Percentiles rank a stretch among this genome's conserved stretches.
Conservation (phyloP, 1,140 invertebrate species). For the Spodoptera frugiperda region DNA sequence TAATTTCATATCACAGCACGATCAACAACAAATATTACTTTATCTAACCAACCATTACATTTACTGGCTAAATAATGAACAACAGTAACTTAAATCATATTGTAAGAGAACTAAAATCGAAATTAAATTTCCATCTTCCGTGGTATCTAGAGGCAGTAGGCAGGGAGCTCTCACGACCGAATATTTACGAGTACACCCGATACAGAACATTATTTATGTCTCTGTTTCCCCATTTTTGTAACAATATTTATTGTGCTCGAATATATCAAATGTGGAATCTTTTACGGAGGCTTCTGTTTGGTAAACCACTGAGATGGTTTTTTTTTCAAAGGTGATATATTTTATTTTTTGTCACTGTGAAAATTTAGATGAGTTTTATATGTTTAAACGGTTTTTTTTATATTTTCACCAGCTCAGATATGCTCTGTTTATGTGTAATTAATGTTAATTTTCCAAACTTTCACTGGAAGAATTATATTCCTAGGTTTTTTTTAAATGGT, state of each 20-base stretch:
- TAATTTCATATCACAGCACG: no score
- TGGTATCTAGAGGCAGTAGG: conserved; percentile 29
- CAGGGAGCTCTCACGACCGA: conserved; percentile 55
- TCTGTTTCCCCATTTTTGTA: conserved; percentile 60
- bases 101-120: conserved; percentile 36
- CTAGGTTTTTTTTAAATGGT: no score
- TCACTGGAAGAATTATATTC: no score
- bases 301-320: neutral
- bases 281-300: conserved; percentile 29
- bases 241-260: conserved; percentile 37
- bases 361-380: no score
- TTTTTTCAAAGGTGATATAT: neutral
- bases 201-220: conserved; percentile 65
- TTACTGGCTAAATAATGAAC: conserved; percentile 8
- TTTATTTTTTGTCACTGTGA: neutral
- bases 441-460: no score
- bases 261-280: conserved; percentile 43
- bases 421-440: no score
- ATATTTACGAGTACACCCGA: conserved; percentile 60
- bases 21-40: no score
- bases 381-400: no score
- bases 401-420: no score
- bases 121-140: conserved; percentile 33
- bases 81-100: conserved; percentile 4
- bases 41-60: neutral